Conservation (phyloP, 2,113 vertebrate genomes). For the Micromys minutus region DNA sequence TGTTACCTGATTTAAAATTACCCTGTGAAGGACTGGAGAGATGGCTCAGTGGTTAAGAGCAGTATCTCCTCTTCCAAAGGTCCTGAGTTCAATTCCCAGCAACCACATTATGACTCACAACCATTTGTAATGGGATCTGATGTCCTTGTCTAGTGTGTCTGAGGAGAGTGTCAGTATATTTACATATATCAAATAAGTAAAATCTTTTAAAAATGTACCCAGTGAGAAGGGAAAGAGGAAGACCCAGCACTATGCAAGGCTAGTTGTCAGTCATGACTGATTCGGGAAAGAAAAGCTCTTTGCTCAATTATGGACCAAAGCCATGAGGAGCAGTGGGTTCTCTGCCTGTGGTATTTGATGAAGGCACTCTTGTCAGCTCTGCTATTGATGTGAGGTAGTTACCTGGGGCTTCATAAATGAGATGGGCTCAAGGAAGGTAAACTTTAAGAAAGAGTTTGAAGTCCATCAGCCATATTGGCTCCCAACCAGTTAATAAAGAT, state of each 20-base stretch:
- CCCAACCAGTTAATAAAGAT: background rate
- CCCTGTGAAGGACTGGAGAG: background rate
- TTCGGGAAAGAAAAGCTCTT: background rate
- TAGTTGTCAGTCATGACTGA: background rate
- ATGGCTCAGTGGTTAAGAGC: no score
- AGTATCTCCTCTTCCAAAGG: no score
- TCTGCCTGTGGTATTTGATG: background rate
- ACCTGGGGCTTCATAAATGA: background rate
- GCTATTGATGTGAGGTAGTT: background rate
- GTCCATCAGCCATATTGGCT: background rate
- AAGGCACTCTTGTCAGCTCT: background rate
- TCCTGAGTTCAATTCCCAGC: no score
- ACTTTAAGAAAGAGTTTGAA: conserved; percentile 10
- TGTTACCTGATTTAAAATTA: background rate
- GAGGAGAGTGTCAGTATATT: no score
- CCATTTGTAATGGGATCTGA: no score
- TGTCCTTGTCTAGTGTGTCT: no score
- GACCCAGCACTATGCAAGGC: background rate
- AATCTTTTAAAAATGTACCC: background rate
- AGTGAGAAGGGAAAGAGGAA: background rate
- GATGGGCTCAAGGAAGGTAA: background rate
- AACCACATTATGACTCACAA: no score
- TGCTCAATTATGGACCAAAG: background rate
- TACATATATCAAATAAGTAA: no score
- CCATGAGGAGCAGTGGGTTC: background rate